Percentiles rank a stretch among this genome's conserved stretches.
These are phyloP conservation scores for Drosophila algonquin DNA, from an alignment of 2,888 invertebrate genomes.

Conservation along the genomic window DNA sequence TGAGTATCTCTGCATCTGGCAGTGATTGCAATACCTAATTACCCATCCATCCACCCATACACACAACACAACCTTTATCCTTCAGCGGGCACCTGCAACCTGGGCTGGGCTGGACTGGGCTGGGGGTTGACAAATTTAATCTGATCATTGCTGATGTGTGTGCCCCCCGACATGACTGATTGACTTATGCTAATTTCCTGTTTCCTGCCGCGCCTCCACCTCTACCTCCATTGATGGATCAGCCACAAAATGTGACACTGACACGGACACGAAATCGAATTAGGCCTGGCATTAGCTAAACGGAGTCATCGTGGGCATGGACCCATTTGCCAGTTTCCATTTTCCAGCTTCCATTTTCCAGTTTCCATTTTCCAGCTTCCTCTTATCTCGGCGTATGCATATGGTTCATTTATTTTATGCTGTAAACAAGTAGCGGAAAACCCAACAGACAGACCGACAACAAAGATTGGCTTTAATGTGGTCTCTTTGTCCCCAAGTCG, in stretches of 20 bases:
- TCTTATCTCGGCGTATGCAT: too few relatives aligned
- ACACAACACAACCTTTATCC: neutral
- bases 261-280: slow-evolving; percentile 17
- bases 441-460: neutral
- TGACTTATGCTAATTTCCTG: slow-evolving; percentile 63
- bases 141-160: slow-evolving; percentile 18
- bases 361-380: neutral
- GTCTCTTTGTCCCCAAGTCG: neutral
- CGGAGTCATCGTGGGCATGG: neutral
- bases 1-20: slow-evolving; percentile 21
- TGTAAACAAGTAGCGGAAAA: neutral
- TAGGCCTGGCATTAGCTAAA: neutral
- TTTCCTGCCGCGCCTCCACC: neutral
- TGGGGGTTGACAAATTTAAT: slow-evolving; percentile 21
- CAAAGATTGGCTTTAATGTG: slow-evolving; percentile 4
- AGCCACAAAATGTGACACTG: slow-evolving; percentile 34
- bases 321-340: neutral
- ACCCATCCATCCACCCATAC: slow-evolving; percentile 7
- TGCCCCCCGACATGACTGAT: slow-evolving; percentile 38
- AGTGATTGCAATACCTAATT: slow-evolving; percentile 62
- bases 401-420: neutral
- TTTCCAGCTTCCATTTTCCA: too few relatives aligned
- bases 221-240: slow-evolving; percentile 30
- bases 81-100: neutral
- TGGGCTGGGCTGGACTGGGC: neutral